phyloP scores from a whole-genome alignment of 2,113 vertebrate genomes.

The Dicrurus megarhynchus region DNA sequence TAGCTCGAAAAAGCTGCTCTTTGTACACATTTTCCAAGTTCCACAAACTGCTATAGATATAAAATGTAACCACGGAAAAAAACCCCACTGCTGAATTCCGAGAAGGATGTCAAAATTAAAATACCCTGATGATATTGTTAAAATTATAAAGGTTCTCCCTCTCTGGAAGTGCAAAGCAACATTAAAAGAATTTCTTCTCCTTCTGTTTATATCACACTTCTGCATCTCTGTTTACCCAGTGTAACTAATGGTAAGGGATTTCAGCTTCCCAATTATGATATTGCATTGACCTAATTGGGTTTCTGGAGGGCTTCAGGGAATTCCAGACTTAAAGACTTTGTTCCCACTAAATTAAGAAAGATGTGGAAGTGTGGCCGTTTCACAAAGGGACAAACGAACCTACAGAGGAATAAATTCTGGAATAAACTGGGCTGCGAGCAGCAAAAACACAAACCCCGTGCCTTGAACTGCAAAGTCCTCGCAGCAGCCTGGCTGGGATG shows the following conservation, averaged over 20 bases:
- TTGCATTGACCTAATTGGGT: conserved; percentile 3
- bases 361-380: conserved; percentile 40
- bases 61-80: background rate
- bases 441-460: conserved; percentile 13
- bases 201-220: background rate
- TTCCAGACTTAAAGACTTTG: conserved; percentile 10
- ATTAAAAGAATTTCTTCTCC: background rate
- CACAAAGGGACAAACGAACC: conserved; percentile 49
- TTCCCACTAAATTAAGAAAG: conserved; percentile 24
- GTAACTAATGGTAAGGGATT: conserved; percentile 22
- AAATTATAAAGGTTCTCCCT: background rate
- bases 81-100: background rate
- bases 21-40: background rate
- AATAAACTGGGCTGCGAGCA: background rate
- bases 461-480: conserved; percentile 41
- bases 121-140: background rate
- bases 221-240: conserved; percentile 21
- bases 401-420: conserved; percentile 46
- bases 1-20: background rate
- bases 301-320: conserved; percentile 9
- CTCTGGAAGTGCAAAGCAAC: background rate
- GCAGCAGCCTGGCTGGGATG: conserved; percentile 54
- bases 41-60: background rate
- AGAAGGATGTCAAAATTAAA: background rate
- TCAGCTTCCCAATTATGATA: conserved; percentile 21